Base-by-base conservation (phyloP, 2,888 invertebrate genomes). In the Plagiodera versicolora region DNA sequence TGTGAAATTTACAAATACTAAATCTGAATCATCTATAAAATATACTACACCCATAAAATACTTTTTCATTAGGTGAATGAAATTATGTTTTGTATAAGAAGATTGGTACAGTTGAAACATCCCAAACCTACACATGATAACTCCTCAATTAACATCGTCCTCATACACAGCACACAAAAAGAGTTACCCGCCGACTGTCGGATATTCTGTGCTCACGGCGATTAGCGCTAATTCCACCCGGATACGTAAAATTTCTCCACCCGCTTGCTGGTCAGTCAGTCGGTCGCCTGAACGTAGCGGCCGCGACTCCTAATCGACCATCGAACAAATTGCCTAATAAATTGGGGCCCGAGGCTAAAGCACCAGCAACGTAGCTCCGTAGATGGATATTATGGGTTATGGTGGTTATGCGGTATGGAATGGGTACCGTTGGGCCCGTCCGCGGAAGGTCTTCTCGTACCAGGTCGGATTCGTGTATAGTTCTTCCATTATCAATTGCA, bases 251-350 rank as follows among this genome's bases (percentile, higher is more conserved):
- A 44, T 53, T 44, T 39, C 52, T 52, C 24, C 45, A 53, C 53
- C 45, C 45, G 39, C 53, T 30, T 35, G 20, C 18, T 16, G 20
- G 20, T 35, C 14, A 39, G 44, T 39, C 20, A 39, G n/a, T 39
- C n/a, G n/a, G n/a, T n/a, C 53, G 44, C 53, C 19, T 51, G 50
- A 56, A 60, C 60, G 32, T 50, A 60, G 58, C 56, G 56, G 60
- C 62, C 60, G 32, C 49, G 35, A 30, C 49, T 60, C 49, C 58
- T 58, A 58, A 60, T 60, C 57, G 57, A 50, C 54, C 54, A 57
- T 57, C 35, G 50, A 60, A 52, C 56, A 58, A 58, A 65, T 65
- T 65, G 62, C 65, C 58, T 53, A 65, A 65, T 60, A 61, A 63
- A 58, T 65, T 63, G 60, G 50, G 28, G 60, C 65, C 65, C 56